Percentiles rank a stretch among this genome's conserved stretches.
Evolutionary conservation across 1,140 invertebrate genomes (phyloP).

Genomic region (Maniola jurtina): DNA sequence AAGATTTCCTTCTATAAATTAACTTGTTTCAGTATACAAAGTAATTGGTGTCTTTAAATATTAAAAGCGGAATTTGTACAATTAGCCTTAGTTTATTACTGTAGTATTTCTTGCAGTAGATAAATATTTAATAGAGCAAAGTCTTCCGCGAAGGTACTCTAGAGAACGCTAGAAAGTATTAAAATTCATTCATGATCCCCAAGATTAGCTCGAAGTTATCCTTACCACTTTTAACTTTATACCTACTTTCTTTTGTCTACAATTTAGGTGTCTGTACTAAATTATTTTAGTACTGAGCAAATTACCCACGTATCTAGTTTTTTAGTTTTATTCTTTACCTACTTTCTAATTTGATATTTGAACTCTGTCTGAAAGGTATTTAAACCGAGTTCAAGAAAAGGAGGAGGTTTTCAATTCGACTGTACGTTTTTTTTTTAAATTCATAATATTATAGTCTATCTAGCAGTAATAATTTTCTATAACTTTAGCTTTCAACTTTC

Average conservation of each 20-base stretch:
- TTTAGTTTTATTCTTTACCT: too few relatives aligned
- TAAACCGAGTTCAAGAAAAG: too few relatives aligned
- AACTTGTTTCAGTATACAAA: neutral
- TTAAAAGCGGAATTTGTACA: conserved; percentile 1
- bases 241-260: neutral
- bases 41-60: neutral
- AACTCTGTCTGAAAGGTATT: too few relatives aligned
- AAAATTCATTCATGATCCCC: conserved; percentile 13
- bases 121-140: conserved; percentile 10
- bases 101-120: conserved; percentile 6
- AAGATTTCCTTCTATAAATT: neutral
- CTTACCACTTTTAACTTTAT: conserved; percentile 1
- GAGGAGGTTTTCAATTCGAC: too few relatives aligned
- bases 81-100: conserved; percentile 5
- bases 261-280: neutral
- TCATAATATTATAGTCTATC: too few relatives aligned
- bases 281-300: too few relatives aligned
- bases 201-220: conserved; percentile 4
- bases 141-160: conserved; percentile 2
- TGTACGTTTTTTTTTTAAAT: too few relatives aligned
- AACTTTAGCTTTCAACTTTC: too few relatives aligned
- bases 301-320: too few relatives aligned
- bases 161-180: conserved; percentile 14
- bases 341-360: too few relatives aligned
- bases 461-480: too few relatives aligned